Percentiles rank a stretch among this genome's conserved stretches.
Evolutionary conservation across 2,797 vertebrate genomes (phyloP).

Genomic region (Smutsia temminckii): DNA sequence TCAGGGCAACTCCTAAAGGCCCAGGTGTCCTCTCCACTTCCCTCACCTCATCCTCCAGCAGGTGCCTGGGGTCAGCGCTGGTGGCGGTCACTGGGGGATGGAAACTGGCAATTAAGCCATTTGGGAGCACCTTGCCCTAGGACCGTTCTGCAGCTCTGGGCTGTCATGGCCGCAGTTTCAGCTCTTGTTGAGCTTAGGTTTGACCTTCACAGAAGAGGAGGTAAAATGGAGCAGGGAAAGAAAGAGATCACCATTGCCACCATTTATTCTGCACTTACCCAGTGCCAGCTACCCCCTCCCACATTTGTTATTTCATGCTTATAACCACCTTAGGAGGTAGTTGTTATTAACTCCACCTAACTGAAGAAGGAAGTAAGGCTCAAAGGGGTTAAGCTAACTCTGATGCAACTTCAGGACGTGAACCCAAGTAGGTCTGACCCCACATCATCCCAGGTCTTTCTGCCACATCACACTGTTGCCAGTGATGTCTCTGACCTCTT

Average conservation of each 20-base stretch:
- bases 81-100: not conserved
- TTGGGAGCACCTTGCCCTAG: not conserved
- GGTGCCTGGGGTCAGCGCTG: not conserved
- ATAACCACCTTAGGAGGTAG: not conserved
- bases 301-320: not conserved
- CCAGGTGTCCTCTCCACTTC: not conserved
- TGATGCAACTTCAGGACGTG: slow-evolving; percentile 42
- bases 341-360: not conserved
- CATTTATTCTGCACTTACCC: not conserved
- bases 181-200: not conserved
- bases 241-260: not conserved
- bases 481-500: not conserved
- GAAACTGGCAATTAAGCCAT: slow-evolving; percentile 29
- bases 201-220: slow-evolving; percentile 36
- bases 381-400: not conserved
- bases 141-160: not conserved
- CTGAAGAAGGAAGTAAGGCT: not conserved
- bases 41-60: not conserved
- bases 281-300: not conserved
- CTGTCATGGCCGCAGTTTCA: slow-evolving; percentile 33
- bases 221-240: not conserved
- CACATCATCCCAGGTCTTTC: not conserved
- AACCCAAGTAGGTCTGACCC: not conserved
- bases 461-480: not conserved
- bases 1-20: not conserved